phyloP scores from a whole-genome alignment of 1,140 invertebrate genomes.

The Maniola jurtina region DNA sequence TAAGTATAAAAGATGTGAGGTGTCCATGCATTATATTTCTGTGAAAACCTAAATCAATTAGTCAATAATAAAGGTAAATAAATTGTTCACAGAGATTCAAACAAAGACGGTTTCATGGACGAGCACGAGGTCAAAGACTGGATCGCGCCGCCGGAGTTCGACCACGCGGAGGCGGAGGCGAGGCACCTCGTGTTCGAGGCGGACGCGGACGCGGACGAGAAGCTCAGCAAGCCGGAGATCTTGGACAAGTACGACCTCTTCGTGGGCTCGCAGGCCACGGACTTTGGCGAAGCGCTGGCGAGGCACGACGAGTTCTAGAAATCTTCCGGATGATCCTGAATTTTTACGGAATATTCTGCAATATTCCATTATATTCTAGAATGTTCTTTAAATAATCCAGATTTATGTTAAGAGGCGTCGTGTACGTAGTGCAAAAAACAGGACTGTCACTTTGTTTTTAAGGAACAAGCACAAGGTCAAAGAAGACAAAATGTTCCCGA shows the following conservation, averaged over 20 bases:
- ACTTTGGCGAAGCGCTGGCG: slow-evolving; percentile 97
- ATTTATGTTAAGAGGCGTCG: no score
- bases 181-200: slow-evolving; percentile 97
- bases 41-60: no score
- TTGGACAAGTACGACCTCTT: slow-evolving; percentile 98
- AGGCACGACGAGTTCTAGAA: slow-evolving; percentile 95
- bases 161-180: slow-evolving; percentile 97
- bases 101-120: slow-evolving; percentile 94
- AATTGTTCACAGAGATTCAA: slow-evolving; percentile 82
- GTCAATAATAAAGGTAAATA: no score
- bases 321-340: neutral
- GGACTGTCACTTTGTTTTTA: no score
- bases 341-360: no score
- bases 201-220: slow-evolving; percentile 93
- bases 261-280: slow-evolving; percentile 98
- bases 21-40: no score
- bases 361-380: no score
- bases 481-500: no score
- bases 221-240: slow-evolving; percentile 95
- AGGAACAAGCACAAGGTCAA: no score
- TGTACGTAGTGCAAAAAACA: no score
- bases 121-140: slow-evolving; percentile 93
- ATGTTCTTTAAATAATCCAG: no score
- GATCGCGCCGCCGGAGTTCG: slow-evolving; percentile 97
- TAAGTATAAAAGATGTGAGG: no score